Base-by-base conservation (phyloP, 2,888 invertebrate genomes). In the Magallana nippona region DNA sequence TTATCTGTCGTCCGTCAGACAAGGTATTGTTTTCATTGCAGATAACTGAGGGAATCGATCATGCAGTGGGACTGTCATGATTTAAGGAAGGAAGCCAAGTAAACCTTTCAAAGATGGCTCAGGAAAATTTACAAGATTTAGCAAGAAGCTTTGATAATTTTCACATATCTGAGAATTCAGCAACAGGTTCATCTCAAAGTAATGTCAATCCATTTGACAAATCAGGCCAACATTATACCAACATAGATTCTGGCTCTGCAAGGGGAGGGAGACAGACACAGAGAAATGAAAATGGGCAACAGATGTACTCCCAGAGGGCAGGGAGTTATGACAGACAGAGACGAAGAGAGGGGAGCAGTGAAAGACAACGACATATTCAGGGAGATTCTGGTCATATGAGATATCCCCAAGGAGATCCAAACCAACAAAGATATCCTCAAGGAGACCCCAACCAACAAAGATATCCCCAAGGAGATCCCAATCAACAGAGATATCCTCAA, bases 71-170 rank as follows among this genome's bases (percentile, higher is more conserved):
- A 71, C 71, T 5, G 32, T 1, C 44, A 44, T 44, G 44, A 44
- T 44, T 44, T 44, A 44, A 44, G 44, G 44, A 22, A 15, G 32
- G 11, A 71, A 71, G 27, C 13, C 15, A 27, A 22, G 10, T 11
- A 27, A 22, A 27, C 15, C 15, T 13, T 63, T 22, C 15, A 27
- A 13, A 22, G 15, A 71, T 71, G 71, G 71, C 71, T 10, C 71
- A 57, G 57, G 79, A 82, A 71, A 62, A 57, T 86, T 87, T 87
- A 15, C 84, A 90, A n/a, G 87, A 89, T 87, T 87, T 90, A 15
- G 84, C 87, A 71, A 71, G 85, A 81, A 88, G 88, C 71, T 63
- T 90, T 79, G 83, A 87, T 55, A 87, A 89, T 11, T 89, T 90
- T 82, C 87, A 90, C 78, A 86, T 87, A 79, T 82, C 85, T 83